These are phyloP conservation scores for Apodemus sylvaticus DNA, from an alignment of 2,113 vertebrate species.

Conservation along the genomic window DNA sequence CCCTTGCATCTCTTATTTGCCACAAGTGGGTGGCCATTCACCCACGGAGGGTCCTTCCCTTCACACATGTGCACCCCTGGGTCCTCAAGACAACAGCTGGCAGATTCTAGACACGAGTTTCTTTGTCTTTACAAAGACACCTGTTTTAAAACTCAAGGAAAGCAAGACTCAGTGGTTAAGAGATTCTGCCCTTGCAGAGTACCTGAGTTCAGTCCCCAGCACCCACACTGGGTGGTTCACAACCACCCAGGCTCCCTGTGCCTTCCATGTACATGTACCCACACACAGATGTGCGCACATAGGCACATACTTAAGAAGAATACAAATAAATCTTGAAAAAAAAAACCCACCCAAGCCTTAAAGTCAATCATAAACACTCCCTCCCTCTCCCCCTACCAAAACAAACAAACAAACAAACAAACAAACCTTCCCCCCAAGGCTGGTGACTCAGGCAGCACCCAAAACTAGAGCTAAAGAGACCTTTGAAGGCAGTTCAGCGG, in stretches of 20 bases:
- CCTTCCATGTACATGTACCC: too few species aligned
- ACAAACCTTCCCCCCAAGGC: background rate
- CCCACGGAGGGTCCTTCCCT: too few species aligned
- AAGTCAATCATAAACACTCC: background rate
- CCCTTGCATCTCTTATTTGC: background rate
- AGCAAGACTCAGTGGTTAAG: background rate
- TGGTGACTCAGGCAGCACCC: background rate
- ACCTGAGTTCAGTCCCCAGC: background rate
- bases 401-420: too few species aligned
- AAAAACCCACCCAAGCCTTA: background rate
- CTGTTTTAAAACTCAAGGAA: background rate
- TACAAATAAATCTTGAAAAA: background rate
- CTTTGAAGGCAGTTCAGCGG: background rate
- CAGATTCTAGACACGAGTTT: background rate
- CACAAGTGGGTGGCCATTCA: too few species aligned
- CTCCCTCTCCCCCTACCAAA: too few species aligned
- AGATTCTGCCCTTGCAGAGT: background rate
- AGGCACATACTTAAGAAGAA: background rate
- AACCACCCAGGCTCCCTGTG: background rate
- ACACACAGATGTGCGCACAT: background rate
- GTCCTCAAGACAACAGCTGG: background rate
- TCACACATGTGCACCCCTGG: too few species aligned
- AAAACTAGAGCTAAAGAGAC: background rate
- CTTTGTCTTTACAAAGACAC: accelerated
- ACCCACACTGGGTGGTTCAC: background rate